phyloP scores from a whole-genome alignment of 37 sponge, comb jelly and placozoan genomes.

The Halisarca cf. caerulea region DNA sequence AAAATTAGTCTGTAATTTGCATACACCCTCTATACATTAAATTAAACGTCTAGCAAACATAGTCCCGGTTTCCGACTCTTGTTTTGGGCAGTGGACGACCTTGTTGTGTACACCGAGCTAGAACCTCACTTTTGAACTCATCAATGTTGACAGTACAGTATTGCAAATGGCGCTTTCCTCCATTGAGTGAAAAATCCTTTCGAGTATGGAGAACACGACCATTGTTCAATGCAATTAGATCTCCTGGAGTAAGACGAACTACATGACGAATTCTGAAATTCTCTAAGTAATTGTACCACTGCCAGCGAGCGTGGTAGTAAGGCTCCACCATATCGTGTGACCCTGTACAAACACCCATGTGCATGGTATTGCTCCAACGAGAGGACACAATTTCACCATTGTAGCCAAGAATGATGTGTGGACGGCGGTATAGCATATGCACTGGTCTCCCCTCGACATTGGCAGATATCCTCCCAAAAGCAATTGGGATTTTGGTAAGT shows the following conservation, averaged over 20 bases:
- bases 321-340: constrained; percentile 25
- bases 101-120: not conserved
- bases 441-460: constrained; percentile 43
- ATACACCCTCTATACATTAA: no score
- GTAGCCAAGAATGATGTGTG: constrained; percentile 55
- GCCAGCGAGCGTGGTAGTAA: constrained; percentile 52
- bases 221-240: constrained; percentile 63
- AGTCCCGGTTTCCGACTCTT: not conserved
- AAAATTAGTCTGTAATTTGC: no score
- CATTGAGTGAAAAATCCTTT: constrained; percentile 44
- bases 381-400: constrained; percentile 36
- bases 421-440: constrained; percentile 39
- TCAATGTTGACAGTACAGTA: constrained; percentile 61
- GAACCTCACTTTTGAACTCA: constrained; percentile 55
- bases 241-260: constrained; percentile 52
- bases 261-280: not conserved
- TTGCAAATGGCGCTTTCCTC: constrained; percentile 56
- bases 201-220: constrained; percentile 56
- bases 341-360: constrained; percentile 41
- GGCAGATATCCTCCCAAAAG: constrained; percentile 63
- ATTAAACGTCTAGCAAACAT: no score
- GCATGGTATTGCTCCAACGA: constrained; percentile 45
- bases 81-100: not conserved
- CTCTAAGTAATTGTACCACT: constrained; percentile 24
- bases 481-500: constrained; percentile 58